Evolutionary conservation across 1,140 invertebrate genomes (phyloP), one percentile per base, ranked within the genome.

Genomic region (Diprion similis): DNA sequence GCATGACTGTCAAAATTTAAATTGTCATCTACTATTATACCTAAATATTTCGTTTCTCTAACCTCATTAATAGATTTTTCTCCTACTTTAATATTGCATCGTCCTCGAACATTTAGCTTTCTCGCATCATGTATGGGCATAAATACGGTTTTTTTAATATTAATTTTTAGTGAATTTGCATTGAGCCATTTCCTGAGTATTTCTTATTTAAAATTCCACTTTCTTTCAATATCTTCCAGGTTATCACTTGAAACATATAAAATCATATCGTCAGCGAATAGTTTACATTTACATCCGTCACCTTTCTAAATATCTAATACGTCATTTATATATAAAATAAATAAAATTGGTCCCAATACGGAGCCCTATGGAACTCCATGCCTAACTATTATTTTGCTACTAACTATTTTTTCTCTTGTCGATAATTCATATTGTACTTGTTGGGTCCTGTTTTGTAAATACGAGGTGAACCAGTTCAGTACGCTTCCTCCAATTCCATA

Each of bases 241-340:
- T n/a, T 67, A 15, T 68, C 73, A 11, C 17, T 45, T 13, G n/a
- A n/a, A n/a, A 73, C 47, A 74, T 78, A 75, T 9, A 78, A 10
- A n/a, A 78, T 66, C 11, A 64, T 74, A 73, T 78, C 74, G 65
- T 78, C 74, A 1, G 76, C 76, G 71, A 78, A 78, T 66, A 78
- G 17, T 68, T 77, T 77, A 48, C 74, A 66, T 37, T 46, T 46
- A 74, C 24, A 69, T 13, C 71, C n/a, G n/a, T n/a, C n/a, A n/a
- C n/a, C n/a, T 8, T 64, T 71, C 24, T 19, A 71, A 11, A 68
- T 72, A 8, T 68, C 51, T 17, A 45, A 37, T 37, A 67, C 46
- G 11, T 69, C 73, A 70, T 73, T 71, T 48, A 74, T 70, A 66
- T 74, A 74, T 37, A 74, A 47, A 64, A 74, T 68, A 46, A 74